A percentile compares a stretch with the other conserved stretches of the same genome.
These are phyloP conservation scores for Eupithecia insigniata DNA, from an alignment of 2,888 invertebrate species.

Conservation along the genomic window DNA sequence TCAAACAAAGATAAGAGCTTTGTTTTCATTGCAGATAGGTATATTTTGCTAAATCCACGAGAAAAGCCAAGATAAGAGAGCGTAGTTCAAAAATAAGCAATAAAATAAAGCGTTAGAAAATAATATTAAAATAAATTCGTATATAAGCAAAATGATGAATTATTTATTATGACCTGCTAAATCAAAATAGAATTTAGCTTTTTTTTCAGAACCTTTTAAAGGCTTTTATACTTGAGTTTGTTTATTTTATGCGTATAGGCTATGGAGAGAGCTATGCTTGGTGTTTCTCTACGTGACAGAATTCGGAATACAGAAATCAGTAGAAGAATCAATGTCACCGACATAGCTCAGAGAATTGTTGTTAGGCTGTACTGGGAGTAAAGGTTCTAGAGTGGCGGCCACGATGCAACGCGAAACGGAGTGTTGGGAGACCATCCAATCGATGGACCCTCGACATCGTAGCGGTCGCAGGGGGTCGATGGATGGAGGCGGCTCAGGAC, in stretches of 20 bases:
- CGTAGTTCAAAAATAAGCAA: neutral
- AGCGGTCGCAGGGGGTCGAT: too few relatives aligned
- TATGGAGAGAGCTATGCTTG: too few relatives aligned
- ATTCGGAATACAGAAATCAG: too few relatives aligned
- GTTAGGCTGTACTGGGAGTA: too few relatives aligned
- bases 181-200: neutral
- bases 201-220: neutral
- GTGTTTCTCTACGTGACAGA: too few relatives aligned
- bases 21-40: conserved; percentile 6
- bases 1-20: neutral
- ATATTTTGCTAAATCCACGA: neutral
- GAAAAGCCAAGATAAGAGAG: neutral
- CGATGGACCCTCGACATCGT: too few relatives aligned
- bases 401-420: too few relatives aligned
- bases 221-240: neutral
- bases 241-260: neutral
- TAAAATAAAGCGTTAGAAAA: neutral
- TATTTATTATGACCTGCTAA: neutral
- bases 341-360: too few relatives aligned
- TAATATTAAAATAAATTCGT: neutral
- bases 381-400: too few relatives aligned
- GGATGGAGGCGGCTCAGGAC: too few relatives aligned
- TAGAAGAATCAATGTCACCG: too few relatives aligned
- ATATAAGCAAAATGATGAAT: neutral
- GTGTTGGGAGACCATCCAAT: too few relatives aligned